phyloP scores from a whole-genome alignment of 2,888 invertebrate species.

The Melinaea menophilus region DNA sequence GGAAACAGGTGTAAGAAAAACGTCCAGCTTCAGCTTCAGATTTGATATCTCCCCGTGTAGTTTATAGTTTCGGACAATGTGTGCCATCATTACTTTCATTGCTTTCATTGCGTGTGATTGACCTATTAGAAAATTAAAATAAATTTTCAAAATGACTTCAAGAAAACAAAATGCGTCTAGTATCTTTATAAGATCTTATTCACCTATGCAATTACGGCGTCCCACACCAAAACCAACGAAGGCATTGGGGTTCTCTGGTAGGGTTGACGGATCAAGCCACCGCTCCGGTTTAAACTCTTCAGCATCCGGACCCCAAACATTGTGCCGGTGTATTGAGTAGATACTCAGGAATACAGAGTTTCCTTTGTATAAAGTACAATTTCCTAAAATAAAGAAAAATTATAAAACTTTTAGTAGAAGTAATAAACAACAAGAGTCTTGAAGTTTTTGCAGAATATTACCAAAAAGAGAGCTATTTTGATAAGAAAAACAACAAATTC shows the following conservation, averaged over 20 bases:
- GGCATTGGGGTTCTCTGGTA: too few relatives aligned
- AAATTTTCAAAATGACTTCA: neutral
- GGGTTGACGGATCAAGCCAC: too few relatives aligned
- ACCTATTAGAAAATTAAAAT: neutral
- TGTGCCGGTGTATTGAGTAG: conserved; percentile 11
- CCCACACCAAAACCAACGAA: too few relatives aligned
- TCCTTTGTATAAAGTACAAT: too few relatives aligned
- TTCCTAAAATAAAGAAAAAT: too few relatives aligned
- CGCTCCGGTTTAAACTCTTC: conserved; percentile 34
- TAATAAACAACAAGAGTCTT: neutral
- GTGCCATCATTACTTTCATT: neutral
- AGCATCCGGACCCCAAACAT: conserved; percentile 34
- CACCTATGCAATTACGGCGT: too few relatives aligned
- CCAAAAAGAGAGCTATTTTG: too few relatives aligned
- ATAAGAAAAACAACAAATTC: too few relatives aligned
- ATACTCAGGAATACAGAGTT: neutral
- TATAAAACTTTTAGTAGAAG: too few relatives aligned
- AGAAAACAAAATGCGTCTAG: conserved; percentile 32
- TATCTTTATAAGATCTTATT: conserved; percentile 18
- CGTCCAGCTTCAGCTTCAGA: too few relatives aligned
- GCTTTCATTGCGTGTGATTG: neutral
- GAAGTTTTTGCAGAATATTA: too few relatives aligned
- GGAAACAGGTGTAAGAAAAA: too few relatives aligned
- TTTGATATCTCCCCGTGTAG: neutral
- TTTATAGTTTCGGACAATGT: neutral